Conservation (phyloP, 2,113 vertebrate genomes). For the Salminus brasiliensis region DNA sequence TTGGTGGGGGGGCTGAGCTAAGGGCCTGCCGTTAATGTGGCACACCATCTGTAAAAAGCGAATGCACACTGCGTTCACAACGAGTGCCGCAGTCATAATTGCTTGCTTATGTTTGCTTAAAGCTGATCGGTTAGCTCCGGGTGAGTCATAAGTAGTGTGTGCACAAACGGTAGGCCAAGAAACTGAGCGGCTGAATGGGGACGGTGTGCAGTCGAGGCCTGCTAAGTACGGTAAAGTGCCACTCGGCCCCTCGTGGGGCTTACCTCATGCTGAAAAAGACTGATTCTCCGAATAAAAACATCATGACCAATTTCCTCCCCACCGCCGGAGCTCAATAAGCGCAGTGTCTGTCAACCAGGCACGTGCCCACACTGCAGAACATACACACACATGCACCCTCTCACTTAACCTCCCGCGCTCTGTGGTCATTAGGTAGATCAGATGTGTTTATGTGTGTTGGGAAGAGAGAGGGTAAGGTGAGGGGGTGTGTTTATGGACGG, state of each 20-base stretch:
- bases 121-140: conserved; percentile 16
- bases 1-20: conserved; percentile 26
- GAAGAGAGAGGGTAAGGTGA: not conserved
- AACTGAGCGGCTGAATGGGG: conserved; percentile 29
- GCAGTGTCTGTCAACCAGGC: conserved; percentile 16
- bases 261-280: conserved; percentile 58
- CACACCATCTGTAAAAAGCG: conserved; percentile 32
- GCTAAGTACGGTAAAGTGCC: conserved; percentile 41
- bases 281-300: conserved; percentile 58
- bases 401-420: not conserved
- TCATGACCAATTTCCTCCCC: conserved; percentile 53
- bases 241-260: conserved; percentile 50
- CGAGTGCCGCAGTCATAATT: not conserved
- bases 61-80: conserved; percentile 41
- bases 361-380: conserved; percentile 1
- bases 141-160: conserved; percentile 33
- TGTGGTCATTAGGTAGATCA: conserved; percentile 9
- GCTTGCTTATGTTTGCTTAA: conserved; percentile 52
- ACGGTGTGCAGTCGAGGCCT: conserved; percentile 43
- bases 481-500: conserved; percentile 2
- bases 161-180: conserved; percentile 44
- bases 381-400: conserved; percentile 24
- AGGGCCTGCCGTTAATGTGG: conserved; percentile 39
- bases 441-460: conserved; percentile 12
- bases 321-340: conserved; percentile 15